Base-by-base conservation (phyloP, 2,888 invertebrate species). In the Leucozona laternaria region DNA sequence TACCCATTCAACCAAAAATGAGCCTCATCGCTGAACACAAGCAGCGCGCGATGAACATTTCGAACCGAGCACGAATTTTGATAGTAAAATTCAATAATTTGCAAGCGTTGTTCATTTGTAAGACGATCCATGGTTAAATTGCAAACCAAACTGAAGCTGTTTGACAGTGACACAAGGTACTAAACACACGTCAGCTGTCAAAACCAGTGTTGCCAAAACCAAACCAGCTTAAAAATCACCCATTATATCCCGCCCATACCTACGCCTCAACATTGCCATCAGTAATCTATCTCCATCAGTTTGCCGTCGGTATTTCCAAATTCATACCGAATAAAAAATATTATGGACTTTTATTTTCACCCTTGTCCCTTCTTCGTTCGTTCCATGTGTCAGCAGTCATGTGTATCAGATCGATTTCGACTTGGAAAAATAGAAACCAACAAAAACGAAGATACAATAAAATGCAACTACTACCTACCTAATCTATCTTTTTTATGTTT, bases 361-460 rank as follows among this genome's bases (percentile, higher is more conserved):
- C 55, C 22, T 28, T 40, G 17, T 68, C 28, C 20, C 5, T 22
- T 31, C 57, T 20, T 17, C 15, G 2, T 66, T 43, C 40, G 2
- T 66, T 43, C 40, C 43, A 13, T 25, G 22, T 71, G 50, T 66
- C 66, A 60, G 60, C 66, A 66, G 53, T 57, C 72, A 72, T 72
- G 57, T 79, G 45, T 48, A 73, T 79, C 55, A 31, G 72, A 64
- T 58, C 64, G 72, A 72, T 79, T 72, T 72, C 70, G 55, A 72
- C 45, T 64, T 64, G n/a, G 57, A 64, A n/a, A n/a, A n/a, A n/a
- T n/a, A n/a, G n/a, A n/a, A 57, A 53, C 57, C 37, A 40, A 72
- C 48, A 68, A 37, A 58, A 37, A 58, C 15, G 28, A 37, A 34
- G 13, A 66, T 55, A 28, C 72, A 50, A 22, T 57, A 72, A 66